These are phyloP conservation scores for Ormyrus nitidulus DNA, from an alignment of 2,888 invertebrate genomes.

Conservation along the genomic window DNA sequence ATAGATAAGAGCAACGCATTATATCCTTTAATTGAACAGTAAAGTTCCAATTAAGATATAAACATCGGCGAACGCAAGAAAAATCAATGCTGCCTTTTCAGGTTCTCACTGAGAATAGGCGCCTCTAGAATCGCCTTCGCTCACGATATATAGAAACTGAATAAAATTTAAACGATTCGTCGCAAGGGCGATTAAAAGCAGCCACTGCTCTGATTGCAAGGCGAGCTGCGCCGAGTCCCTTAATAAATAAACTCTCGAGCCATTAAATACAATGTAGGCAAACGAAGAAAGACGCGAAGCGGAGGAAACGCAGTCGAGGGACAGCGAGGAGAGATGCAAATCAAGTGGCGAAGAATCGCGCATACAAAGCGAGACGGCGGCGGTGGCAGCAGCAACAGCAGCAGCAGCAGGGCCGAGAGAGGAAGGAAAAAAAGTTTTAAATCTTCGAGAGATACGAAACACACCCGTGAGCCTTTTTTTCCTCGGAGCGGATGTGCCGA, in stretches of 20 bases:
- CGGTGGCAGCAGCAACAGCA: too few species aligned
- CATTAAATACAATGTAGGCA: constrained; percentile 51
- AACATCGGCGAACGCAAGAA: too few species aligned
- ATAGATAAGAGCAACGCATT: too few species aligned
- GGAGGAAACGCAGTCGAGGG: constrained; percentile 5
- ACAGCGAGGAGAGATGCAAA: constrained; percentile 32
- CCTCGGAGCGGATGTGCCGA: too few species aligned
- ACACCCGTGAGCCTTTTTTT: too few species aligned
- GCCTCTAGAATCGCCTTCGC: too few species aligned
- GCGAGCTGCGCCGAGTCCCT: constrained; percentile 13
- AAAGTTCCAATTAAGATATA: too few species aligned
- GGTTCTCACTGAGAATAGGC: too few species aligned
- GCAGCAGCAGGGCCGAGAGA: neutral
- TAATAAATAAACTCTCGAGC: constrained; percentile 46
- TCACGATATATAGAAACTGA: too few species aligned
- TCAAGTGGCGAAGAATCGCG: constrained; percentile 27
- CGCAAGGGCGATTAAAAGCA: constrained; percentile 6
- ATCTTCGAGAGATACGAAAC: neutral
- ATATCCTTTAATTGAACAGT: too few species aligned
- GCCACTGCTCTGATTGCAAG: constrained; percentile 13
- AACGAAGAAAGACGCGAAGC: constrained; percentile 44
- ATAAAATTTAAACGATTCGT: neutral
- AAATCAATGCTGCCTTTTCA: too few species aligned
- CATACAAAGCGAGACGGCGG: neutral
- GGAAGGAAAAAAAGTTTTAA: neutral